Conservation (phyloP, 2,888 invertebrate genomes). For the Pomacea canaliculata region DNA sequence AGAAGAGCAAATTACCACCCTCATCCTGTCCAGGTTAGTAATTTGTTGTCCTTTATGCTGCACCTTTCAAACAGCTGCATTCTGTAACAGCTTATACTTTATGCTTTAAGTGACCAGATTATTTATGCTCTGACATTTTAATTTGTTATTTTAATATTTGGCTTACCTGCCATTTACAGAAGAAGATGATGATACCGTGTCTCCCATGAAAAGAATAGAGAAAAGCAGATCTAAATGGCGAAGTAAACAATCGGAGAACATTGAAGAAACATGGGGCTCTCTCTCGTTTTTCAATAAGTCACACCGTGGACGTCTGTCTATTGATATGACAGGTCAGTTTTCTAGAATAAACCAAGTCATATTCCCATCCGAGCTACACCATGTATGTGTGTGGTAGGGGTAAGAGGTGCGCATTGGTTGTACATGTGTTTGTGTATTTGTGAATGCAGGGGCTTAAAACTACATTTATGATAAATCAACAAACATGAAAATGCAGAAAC, state of each 20-base stretch:
- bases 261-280: slow-evolving; percentile 69
- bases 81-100: too few species aligned
- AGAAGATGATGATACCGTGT: slow-evolving; percentile 35
- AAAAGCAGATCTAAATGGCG: slow-evolving; percentile 61
- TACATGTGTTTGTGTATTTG: background rate
- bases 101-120: too few species aligned
- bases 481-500: too few species aligned
- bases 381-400: background rate
- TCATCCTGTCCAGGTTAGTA: too few species aligned
- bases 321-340: slow-evolving; percentile 64
- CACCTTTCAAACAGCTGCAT: too few species aligned
- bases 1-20: too few species aligned
- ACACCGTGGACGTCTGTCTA: slow-evolving; percentile 67
- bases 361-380: background rate
- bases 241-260: slow-evolving; percentile 48
- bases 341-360: background rate
- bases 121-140: too few species aligned
- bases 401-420: background rate
- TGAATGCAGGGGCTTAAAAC: background rate
- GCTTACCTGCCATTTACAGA: background rate
- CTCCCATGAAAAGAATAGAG: slow-evolving; percentile 65
- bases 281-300: slow-evolving; percentile 66
- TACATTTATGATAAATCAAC: too few species aligned
- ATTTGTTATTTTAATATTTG: too few species aligned
- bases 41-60: too few species aligned